phyloP scores from a whole-genome alignment of 2,113 vertebrate species.

The Odontesthes bonariensis region DNA sequence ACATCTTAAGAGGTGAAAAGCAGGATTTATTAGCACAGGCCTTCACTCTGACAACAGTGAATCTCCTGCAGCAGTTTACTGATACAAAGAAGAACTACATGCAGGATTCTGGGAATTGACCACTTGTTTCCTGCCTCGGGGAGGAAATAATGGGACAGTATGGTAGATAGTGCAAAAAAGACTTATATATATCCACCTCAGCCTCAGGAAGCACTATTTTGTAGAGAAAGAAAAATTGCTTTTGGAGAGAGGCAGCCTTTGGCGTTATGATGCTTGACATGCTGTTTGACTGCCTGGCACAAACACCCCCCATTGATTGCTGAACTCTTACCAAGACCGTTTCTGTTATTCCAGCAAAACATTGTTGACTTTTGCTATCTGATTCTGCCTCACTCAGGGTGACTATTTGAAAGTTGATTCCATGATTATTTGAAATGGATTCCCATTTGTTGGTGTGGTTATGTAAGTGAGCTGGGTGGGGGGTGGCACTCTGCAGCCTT shows the following conservation, averaged over 20 bases:
- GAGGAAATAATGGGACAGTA: slow-evolving; percentile 27
- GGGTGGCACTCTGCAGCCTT: slow-evolving; percentile 50
- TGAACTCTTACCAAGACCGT: slow-evolving; percentile 20
- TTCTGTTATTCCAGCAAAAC: slow-evolving; percentile 43
- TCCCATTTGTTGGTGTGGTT: slow-evolving; percentile 26
- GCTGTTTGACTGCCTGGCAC: slow-evolving; percentile 45
- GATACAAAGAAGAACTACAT: slow-evolving; percentile 42
- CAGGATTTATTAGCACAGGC: slow-evolving; percentile 36
- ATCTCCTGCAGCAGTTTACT: slow-evolving; percentile 33
- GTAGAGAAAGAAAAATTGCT: slow-evolving; percentile 19
- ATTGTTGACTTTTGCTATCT: neutral
- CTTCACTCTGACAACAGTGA: slow-evolving; percentile 45
- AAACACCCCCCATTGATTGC: slow-evolving; percentile 44
- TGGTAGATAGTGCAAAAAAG: slow-evolving; percentile 46
- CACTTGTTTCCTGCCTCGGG: slow-evolving; percentile 42
- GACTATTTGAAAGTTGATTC: slow-evolving; percentile 35
- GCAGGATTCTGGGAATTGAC: slow-evolving; percentile 54
- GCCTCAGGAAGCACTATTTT: slow-evolving; percentile 48
- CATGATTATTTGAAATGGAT: slow-evolving; percentile 40
- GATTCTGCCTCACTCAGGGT: slow-evolving; percentile 21
- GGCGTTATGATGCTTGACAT: slow-evolving; percentile 33
- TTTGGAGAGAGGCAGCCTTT: slow-evolving; percentile 27
- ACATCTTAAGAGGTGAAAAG: slow-evolving; percentile 31
- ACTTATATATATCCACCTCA: slow-evolving; percentile 49
- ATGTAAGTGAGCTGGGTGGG: slow-evolving; percentile 44